Percentiles rank a stretch among this genome's conserved stretches.
Evolutionary conservation across 2,113 vertebrate species (phyloP).

Genomic region (Nycticryphes semicollaris): DNA sequence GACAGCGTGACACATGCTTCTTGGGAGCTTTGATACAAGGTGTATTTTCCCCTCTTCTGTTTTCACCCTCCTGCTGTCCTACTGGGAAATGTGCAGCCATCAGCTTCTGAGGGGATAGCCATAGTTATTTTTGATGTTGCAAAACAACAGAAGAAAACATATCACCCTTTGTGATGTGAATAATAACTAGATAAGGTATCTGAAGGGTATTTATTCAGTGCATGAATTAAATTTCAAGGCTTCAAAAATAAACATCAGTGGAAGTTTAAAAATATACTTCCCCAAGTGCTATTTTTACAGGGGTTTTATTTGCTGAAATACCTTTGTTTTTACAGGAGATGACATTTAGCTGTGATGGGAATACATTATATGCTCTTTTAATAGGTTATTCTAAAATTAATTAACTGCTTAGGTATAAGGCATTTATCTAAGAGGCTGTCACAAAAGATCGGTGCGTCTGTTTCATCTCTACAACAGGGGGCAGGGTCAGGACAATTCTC

Average conservation of each 20-base stretch:
- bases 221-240: conserved; percentile 50
- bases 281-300: not conserved
- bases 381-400: conserved; percentile 58
- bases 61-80: not conserved
- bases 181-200: conserved; percentile 16
- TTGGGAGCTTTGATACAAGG: not conserved
- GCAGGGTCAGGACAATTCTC: not conserved
- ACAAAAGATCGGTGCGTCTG: not conserved
- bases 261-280: conserved; percentile 56
- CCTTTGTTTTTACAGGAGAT: conserved; percentile 40
- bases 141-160: conserved; percentile 10
- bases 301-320: conserved; percentile 53
- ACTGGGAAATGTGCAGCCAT: not conserved
- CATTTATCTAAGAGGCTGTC: conserved; percentile 18
- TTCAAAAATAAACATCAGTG: conserved; percentile 61
- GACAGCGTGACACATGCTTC: not conserved
- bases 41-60: not conserved
- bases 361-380: conserved; percentile 40
- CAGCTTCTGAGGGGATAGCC: not conserved
- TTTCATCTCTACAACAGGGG: not conserved
- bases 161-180: not conserved
- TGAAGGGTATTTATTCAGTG: conserved; percentile 36
- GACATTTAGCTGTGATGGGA: conserved; percentile 56
- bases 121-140: not conserved
- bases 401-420: conserved; percentile 45